phyloP scores from a whole-genome alignment of 2,888 invertebrate species.

The Agrochola macilenta region DNA sequence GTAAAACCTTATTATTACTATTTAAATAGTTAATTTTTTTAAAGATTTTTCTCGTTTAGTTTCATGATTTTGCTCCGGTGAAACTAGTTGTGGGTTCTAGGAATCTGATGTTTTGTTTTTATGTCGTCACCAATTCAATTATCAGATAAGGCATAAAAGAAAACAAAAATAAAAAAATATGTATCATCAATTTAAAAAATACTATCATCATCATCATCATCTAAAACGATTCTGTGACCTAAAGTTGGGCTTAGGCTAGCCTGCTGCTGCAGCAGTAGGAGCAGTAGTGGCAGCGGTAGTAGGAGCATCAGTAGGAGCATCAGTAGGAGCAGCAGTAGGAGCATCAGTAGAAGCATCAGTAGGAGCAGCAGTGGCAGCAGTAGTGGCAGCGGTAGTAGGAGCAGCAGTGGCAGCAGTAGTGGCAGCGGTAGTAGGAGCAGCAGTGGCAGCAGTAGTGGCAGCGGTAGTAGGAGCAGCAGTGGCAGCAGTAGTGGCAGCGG shows the following conservation, averaged over 20 bases:
- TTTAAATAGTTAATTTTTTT: not conserved
- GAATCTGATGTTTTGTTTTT: not conserved
- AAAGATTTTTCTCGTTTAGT: not conserved
- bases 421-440: not conserved
- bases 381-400: rapidly evolving
- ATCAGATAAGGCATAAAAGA: not conserved
- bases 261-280: not conserved
- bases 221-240: not conserved
- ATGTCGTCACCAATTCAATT: not conserved
- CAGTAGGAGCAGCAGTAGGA: rapidly evolving
- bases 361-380: not conserved
- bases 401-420: not conserved
- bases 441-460: not conserved
- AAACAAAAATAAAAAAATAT: not conserved
- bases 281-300: not conserved
- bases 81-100: not conserved
- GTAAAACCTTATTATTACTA: not conserved
- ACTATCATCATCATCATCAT: not conserved
- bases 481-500: too few species aligned
- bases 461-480: not conserved
- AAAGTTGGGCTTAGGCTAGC: not conserved
- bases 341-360: too few species aligned
- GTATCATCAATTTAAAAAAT: not conserved
- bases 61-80: not conserved
- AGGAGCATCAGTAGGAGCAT: rapidly evolving